Evolutionary conservation across 2,113 vertebrate species (phyloP), one percentile per base, ranked within the genome.

Genomic region (Nanorana parkeri): DNA sequence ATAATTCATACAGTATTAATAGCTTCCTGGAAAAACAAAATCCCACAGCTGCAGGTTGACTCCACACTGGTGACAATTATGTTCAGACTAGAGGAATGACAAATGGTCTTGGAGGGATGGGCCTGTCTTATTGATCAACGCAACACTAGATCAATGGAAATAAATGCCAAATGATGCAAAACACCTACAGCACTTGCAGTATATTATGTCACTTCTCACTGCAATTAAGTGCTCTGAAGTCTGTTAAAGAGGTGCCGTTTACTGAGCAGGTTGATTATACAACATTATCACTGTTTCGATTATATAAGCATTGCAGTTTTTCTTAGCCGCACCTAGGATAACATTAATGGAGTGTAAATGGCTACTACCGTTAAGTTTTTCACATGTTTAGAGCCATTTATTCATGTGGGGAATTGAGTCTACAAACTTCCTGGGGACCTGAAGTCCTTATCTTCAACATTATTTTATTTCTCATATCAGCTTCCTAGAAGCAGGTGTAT

Each of bases 1-100:
- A 68, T 68, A 15, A 65, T 63, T 64, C 60, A 77, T 65, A 58
- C 52, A 56, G 17, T 58, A 66, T 78, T 51, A 32, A 67, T 67
- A 68, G 51, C 51, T 78, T 21, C 24, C 23, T 68, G 2, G 21
- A 51, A 15, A 61, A 63, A 68, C 29, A 78, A 78, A 78, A 56
- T 20, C n/a, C 20, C 20, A 56, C 3, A 4, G 17, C 17, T 17
- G 32, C 3, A 58, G 66, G 65, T 78, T 78, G 17, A 67, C 32
- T 56, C 63, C 24, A 78, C n/a, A 32, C 24, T 5, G 20, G 10
- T 58, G 28, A 21, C 28, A 58, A 68, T 56, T 56, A 21, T 2
- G 17, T 68, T 68, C 10, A 56, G 8, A 32, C 17, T 32, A 52
- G 51, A 78, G 52, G n/a, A 41, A 78, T 41, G 52, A 13, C 52